Base-by-base conservation (phyloP, 1,140 invertebrate genomes). In the Heliconius hewitsoni region DNA sequence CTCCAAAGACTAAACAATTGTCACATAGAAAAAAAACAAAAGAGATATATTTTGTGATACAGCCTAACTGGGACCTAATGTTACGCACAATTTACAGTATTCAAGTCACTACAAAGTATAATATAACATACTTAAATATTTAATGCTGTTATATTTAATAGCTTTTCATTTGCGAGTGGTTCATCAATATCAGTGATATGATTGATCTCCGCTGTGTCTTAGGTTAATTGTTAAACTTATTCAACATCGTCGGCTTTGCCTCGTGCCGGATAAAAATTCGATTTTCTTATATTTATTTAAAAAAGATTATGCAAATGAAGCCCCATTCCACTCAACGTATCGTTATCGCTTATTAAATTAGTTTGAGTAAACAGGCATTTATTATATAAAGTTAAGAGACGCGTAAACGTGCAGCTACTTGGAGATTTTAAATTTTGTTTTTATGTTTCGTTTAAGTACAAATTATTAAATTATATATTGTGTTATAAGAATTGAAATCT, bases 251-350 rank as follows among this genome's bases (percentile, higher is more conserved):
- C 46, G 11, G 19, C 13, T 50, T 70, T 71, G 50, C 60, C 57
- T n/a, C 30, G 34, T 46, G 75, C 37, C 42, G 27, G 75, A 76
- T 76, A 52, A 76, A 76, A 76, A 60, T 9, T 71, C 75, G 75
- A 42, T 46, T 37, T 76, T 60, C 55, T 23, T 60, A 60, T 71
- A 70, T 52, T 76, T 76, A 76, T 76, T 76, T 76, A 52, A 71
- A 60, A 76, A 70, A 76, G 75, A 76, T 76, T 76, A 76, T 76
- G 57, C 30, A 76, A 76, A 76, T 76, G 39, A 76, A 30, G 30
- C 27, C 13, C 55, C 50, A 57, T 34, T 46, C 55, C 34, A 34
- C 52, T 74, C 55, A 27, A 75, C 57, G 74, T 39, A 60, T 75
- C 74, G 55, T 19, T 77, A 71, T 71, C 37, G 55, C 55, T 60